Evolutionary conservation across 2,888 invertebrate species (phyloP), one percentile per base, ranked within the genome.

Genomic region (Hypolimnas misippus): DNA sequence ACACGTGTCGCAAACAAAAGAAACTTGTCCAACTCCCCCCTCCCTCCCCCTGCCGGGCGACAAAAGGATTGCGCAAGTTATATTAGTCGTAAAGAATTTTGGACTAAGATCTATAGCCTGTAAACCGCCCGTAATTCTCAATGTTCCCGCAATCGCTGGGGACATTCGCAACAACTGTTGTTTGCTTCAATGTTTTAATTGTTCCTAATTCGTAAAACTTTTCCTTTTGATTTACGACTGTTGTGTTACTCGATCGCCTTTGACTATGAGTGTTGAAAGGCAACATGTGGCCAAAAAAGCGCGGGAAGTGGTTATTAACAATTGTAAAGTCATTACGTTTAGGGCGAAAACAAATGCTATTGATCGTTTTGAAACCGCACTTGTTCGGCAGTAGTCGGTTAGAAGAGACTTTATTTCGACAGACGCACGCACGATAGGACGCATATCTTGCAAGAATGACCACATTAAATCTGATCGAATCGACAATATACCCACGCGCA

Each of bases 1-100:
- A 89, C 91, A 91, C 90, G 89, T 92, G 91, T 87, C 80, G 81
- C 84, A 86, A 89, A 91, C 89, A 91, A 91, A 91, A 91, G 89
- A 87, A 89, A 85, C 83, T 84, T 83, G 78, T 73, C 78, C 81
- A 81, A 81, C 76, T 81, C 75, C 73, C 81, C 82, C 81, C 75
- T 72, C 81, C 82, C 79, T 77, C 75, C 73, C 70, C 66, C 78
- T 74, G 50, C 60, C 65, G 75, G 70, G 81, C 86, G 86, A 84
- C 87, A 86, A 91, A 89, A 92, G 92, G 91, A 90, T 91, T 91
- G 89, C 84, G 82, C 86, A 88, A 90, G 87, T 90, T 88, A 88
- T 87, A 88, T 87, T 87, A 87, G 82, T 89, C 89, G 86, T 90
- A 91, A 91, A 91, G 89, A 89, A 90, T 87, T 89, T 88, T 76